Evolutionary conservation across 1,140 invertebrate species (phyloP).

Genomic region (Homarus americanus): DNA sequence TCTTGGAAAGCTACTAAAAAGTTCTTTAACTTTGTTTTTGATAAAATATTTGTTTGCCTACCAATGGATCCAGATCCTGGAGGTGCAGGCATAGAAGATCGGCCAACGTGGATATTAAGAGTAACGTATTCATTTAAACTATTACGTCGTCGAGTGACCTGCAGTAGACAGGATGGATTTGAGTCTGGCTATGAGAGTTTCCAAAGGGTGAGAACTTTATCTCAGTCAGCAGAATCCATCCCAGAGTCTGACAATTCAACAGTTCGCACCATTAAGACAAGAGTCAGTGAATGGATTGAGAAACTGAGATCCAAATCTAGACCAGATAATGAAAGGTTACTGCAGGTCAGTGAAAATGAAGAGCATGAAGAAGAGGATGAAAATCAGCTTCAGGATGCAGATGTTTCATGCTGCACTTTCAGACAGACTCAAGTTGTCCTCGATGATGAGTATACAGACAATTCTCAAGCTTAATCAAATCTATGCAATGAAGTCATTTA

Average conservation of each 20-base stretch:
- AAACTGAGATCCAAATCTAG: constrained; percentile 7
- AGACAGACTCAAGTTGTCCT: constrained; percentile 39
- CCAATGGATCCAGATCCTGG: constrained; percentile 52
- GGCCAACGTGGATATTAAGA: constrained; percentile 43
- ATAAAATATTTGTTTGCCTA: constrained; percentile 51
- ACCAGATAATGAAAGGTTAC: constrained; percentile 8
- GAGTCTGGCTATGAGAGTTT: constrained; percentile 64
- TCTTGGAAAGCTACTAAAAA: constrained; percentile 62
- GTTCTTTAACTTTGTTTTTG: constrained; percentile 48
- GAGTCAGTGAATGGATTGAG: constrained; percentile 30
- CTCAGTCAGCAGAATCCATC: constrained; percentile 6
- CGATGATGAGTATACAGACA: constrained; percentile 52
- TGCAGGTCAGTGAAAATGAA: constrained; percentile 1
- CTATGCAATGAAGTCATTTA: background rate
- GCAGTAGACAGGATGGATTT: background rate
- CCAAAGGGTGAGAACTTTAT: constrained; percentile 24
- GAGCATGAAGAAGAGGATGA: constrained; percentile 39
- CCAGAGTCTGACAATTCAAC: constrained; percentile 4
- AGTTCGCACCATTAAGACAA: constrained; percentile 15
- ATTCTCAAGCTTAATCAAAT: constrained; percentile 10
- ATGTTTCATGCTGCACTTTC: constrained; percentile 42
- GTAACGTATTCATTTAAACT: constrained; percentile 29
- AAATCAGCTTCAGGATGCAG: constrained; percentile 16
- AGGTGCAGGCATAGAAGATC: constrained; percentile 57
- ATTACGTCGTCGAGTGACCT: background rate